These are phyloP conservation scores for Eriosoma lanigerum DNA, from an alignment of 1,140 invertebrate species.

Conservation along the genomic window DNA sequence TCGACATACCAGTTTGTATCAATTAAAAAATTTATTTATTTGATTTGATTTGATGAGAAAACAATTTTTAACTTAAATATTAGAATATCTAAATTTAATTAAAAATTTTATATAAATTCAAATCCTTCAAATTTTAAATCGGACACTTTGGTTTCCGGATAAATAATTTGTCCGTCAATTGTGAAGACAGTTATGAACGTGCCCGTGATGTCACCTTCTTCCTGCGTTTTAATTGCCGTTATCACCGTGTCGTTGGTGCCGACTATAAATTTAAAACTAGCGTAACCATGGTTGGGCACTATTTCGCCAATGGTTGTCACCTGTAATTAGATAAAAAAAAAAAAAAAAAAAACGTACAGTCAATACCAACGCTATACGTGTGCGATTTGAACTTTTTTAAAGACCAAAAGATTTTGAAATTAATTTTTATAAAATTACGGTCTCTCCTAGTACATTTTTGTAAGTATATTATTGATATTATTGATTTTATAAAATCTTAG, in stretches of 20 bases:
- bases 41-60: too few species aligned
- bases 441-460: too few species aligned
- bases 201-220: slow-evolving; percentile 82
- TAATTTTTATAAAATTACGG: too few species aligned
- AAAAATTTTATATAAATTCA: slow-evolving; percentile 93
- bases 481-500: too few species aligned
- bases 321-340: too few species aligned
- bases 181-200: slow-evolving; percentile 90
- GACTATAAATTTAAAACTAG: slow-evolving; percentile 97
- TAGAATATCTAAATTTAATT: too few species aligned
- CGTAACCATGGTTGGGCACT: slow-evolving; percentile 85
- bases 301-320: slow-evolving; percentile 67
- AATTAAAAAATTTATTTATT: too few species aligned
- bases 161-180: slow-evolving; percentile 76
- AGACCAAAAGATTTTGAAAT: too few species aligned
- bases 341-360: not conserved
- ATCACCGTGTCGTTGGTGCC: slow-evolving; percentile 83
- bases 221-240: slow-evolving; percentile 92
- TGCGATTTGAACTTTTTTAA: too few species aligned
- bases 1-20: too few species aligned
- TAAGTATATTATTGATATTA: too few species aligned
- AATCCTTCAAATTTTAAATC: slow-evolving; percentile 96
- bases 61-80: too few species aligned
- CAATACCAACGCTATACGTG: not conserved
- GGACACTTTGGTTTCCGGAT: slow-evolving; percentile 80